Percentiles rank a stretch among this genome's conserved stretches.
Conservation (phyloP, 2,888 invertebrate genomes). For the Lottia scabra region DNA sequence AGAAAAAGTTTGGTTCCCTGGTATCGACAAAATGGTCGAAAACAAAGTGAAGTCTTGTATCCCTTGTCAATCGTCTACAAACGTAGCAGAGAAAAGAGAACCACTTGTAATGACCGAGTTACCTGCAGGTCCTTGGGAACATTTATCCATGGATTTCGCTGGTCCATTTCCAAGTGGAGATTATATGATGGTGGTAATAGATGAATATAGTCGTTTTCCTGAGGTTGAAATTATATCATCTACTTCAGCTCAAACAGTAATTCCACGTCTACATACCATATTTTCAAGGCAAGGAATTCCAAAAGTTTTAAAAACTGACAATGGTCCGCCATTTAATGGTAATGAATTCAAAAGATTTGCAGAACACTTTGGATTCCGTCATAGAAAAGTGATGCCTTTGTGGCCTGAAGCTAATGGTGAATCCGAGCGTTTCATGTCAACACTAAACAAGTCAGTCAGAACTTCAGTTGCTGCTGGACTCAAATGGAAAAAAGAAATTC, state of each 20-base stretch:
- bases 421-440: conserved; percentile 39
- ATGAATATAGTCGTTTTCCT: conserved; percentile 36
- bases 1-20: conserved; percentile 29
- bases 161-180: conserved; percentile 26
- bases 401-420: conserved; percentile 40
- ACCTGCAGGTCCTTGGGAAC: conserved; percentile 24
- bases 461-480: background rate
- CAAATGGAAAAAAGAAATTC: background rate
- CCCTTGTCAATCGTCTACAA: background rate
- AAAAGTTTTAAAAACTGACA: conserved; percentile 24
- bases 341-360: background rate
- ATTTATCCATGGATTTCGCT: conserved; percentile 30
- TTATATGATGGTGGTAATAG: conserved; percentile 35
- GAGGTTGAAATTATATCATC: conserved; percentile 30
- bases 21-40: conserved; percentile 38
- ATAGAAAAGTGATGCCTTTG: conserved; percentile 31
- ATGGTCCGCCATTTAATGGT: conserved; percentile 37
- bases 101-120: conserved; percentile 10
- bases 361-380: conserved; percentile 28
- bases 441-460: conserved; percentile 10
- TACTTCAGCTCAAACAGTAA: conserved; percentile 24
- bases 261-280: conserved; percentile 29
- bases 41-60: background rate
- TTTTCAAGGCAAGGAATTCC: conserved; percentile 24
- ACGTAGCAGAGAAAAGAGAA: background rate